These are phyloP conservation scores for Alcedo atthis DNA, from an alignment of 2,797 vertebrate genomes.

Conservation along the genomic window DNA sequence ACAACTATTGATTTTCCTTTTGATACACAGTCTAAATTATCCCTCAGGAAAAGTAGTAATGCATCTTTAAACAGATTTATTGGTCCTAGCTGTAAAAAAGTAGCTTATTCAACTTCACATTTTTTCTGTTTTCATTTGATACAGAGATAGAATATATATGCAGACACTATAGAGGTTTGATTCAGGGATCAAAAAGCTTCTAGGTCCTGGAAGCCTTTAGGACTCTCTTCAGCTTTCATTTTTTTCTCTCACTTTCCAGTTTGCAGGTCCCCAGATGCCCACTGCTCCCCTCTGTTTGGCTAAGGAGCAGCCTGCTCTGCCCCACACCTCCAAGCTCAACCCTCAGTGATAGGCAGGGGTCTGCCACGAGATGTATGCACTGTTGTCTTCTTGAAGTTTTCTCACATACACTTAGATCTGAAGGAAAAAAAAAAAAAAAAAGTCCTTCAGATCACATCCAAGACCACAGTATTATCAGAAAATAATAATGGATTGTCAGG, in stretches of 20 bases:
- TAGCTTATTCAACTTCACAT: constrained; percentile 79
- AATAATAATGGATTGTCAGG: not conserved
- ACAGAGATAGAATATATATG: constrained; percentile 39
- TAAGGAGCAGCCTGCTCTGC: not conserved
- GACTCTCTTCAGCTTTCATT: not conserved
- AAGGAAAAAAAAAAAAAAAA: not conserved
- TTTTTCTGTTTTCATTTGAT: constrained; percentile 74
- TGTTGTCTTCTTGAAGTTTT: not conserved
- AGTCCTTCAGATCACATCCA: not conserved
- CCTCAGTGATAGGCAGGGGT: not conserved
- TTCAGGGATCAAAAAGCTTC: not conserved
- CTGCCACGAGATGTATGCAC: not conserved
- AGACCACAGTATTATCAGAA: not conserved
- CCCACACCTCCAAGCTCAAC: not conserved
- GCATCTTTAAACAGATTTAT: constrained; percentile 86
- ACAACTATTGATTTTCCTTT: constrained; percentile 85
- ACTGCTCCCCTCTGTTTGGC: not conserved
- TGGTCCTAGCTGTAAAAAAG: constrained; percentile 71
- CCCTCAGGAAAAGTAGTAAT: constrained; percentile 83
- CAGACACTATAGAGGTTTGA: constrained; percentile 3
- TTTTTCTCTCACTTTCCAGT: not conserved
- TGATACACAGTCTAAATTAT: constrained; percentile 86
- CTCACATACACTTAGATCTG: not conserved
- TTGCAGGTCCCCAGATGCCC: not conserved
- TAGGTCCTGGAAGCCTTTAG: not conserved